phyloP scores from a whole-genome alignment of 92 coral and sea anemone genomes.

The Phymanthus crucifer region DNA sequence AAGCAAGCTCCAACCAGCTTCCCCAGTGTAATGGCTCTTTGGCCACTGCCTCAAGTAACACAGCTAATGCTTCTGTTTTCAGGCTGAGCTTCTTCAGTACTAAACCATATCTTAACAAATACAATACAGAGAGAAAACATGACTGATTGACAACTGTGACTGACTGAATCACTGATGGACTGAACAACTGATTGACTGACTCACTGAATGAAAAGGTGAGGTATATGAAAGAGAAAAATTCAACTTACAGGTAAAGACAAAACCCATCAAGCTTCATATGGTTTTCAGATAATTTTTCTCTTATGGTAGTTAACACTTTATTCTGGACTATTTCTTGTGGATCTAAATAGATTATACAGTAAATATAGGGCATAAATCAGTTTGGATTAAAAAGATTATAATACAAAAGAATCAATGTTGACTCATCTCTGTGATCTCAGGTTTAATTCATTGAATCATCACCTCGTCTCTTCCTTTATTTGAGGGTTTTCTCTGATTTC shows the following conservation, averaged over 20 bases:
- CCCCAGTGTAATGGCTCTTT: slow-evolving; percentile 98
- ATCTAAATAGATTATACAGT: slow-evolving; percentile 40
- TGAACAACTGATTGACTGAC: too few species aligned
- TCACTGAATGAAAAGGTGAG: not conserved
- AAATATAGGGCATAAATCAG: not conserved
- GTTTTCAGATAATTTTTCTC: slow-evolving; percentile 68
- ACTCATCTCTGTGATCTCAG: too few species aligned
- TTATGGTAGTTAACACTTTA: slow-evolving; percentile 69
- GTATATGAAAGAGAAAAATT: not conserved
- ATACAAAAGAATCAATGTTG: too few species aligned
- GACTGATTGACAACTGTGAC: too few species aligned
- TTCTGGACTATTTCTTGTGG: slow-evolving; percentile 84
- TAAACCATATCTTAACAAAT: slow-evolving; percentile 67
- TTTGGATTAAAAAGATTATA: too few species aligned
- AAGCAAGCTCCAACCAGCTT: slow-evolving; percentile 87
- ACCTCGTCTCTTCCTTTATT: too few species aligned
- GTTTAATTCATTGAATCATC: too few species aligned
- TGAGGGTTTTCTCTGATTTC: too few species aligned
- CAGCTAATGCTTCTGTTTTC: slow-evolving; percentile 80
- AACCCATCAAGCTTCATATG: slow-evolving; percentile 84
- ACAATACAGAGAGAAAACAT: not conserved
- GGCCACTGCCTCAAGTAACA: slow-evolving; percentile 77
- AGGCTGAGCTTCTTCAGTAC: slow-evolving; percentile 86
- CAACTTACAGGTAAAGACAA: slow-evolving; percentile 89
- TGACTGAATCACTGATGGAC: too few species aligned